Evolutionary conservation across 2,888 invertebrate species (phyloP), one percentile per base, ranked within the genome.

Genomic region (Orchesella flavescens): DNA sequence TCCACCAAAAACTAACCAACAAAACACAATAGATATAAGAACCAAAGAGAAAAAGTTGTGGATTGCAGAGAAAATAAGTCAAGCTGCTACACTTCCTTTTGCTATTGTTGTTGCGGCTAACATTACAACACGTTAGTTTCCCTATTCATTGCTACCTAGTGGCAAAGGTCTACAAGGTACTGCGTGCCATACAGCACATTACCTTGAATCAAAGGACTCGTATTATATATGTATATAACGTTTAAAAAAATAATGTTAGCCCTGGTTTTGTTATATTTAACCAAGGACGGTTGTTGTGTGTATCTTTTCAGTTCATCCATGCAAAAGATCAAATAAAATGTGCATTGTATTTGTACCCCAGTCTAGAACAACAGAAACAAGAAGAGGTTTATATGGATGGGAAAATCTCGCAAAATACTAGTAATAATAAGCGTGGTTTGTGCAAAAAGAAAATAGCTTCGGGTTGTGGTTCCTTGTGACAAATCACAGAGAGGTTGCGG

Each of bases 381-480:
- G 34, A 34, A 7, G 34, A 7, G 34, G 7, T 4, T 7, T 34
- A 4, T 34, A 34, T 34, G 34, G 34, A 34, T 34, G 34, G 34
- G 34, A 34, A 34, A 34, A 34, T 34, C 34, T 34, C 34, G 34
- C 34, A 7, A 34, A 34, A 34, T 34, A 4, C 3, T 34, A 34
- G 34, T 34, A 34, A 34, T 34, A 34, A 34, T 34, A 34, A 34
- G 34, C 34, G 7, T 34, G 34, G 34, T 34, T 34, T 34, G 34
- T 34, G 34, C 34, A 34, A 68, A 68, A 68, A 68, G 9, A 23
- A 49, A 68, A 68, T 49, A 12, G 34, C 57, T 71, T 57, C 12
- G 46, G 44, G 74, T 44, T 73, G 59, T 73, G 59, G 73, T 44
- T 73, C 59, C 17, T 34, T 73, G 59, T 59, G 73, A 46, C 73